Base-by-base conservation (phyloP, 2,797 vertebrate genomes). In the Microctenopoma stevenorrisi region DNA sequence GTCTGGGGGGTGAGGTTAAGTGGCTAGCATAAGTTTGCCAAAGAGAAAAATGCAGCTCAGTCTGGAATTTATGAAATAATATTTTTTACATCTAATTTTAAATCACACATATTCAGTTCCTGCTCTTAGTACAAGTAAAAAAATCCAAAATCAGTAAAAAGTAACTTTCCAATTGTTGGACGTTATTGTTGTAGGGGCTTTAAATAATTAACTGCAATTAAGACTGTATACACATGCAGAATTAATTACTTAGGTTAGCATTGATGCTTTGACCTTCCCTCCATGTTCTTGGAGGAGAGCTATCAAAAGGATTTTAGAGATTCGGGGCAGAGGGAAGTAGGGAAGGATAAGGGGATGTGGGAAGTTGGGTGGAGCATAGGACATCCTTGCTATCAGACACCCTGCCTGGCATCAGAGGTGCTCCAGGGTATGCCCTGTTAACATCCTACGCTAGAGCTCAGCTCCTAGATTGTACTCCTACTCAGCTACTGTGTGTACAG, bases 191-290 rank as follows among this genome's bases (percentile, higher is more conserved):
- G 77, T 78, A 85, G 68, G 57, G 64, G 25, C 59, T 76, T 85
- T 93, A 75, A 91, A 92, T 92, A 91, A 92, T 91, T 87, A 88
- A 92, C 80, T 75, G 78, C 89, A 93, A 93, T 92, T 92, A 91
- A 92, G 89, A 86, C 77, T 88, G 88, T 86, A 88, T 90, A 90
- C 87, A 92, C 89, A 89, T 86, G 81, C 87, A 86, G 82, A 82
- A 91, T 91, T 7, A 90, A 92, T 92, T 89, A 91, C 92, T 89
- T 82, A 94, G 77, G 40, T 79, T 64, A 70, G 75, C 85, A 76
- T 75, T 90, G 88, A 91, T 91, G 89, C 88, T 91, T 88, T 85
- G 89, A 89, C 87, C 88, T 89, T 80, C 72, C 82, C 81, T 74
- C 60, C 72, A 73, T 86, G 79, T 79, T 84, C 78, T 74, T 86